phyloP scores from a whole-genome alignment of 1,140 invertebrate genomes.

The Aphidius gifuensis region DNA sequence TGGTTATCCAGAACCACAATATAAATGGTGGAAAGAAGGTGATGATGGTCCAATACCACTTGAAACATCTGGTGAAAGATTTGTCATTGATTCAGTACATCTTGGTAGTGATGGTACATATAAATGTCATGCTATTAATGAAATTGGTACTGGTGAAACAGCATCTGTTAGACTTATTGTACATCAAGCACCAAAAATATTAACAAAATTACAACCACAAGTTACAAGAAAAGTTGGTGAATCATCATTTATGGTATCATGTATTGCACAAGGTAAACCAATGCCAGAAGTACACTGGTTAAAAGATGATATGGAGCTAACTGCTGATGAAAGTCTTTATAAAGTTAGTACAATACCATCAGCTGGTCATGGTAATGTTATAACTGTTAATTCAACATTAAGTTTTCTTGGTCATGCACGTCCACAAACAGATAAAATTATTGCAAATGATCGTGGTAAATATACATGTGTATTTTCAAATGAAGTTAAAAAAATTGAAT shows the following conservation, averaged over 20 bases:
- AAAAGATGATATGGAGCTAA: constrained; percentile 78
- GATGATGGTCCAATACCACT: constrained; percentile 62
- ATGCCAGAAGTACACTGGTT: constrained; percentile 79
- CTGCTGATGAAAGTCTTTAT: constrained; percentile 71
- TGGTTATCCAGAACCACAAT: constrained; percentile 84
- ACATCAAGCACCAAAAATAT: constrained; percentile 80
- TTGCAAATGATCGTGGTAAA: constrained; percentile 79
- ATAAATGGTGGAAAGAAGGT: constrained; percentile 82
- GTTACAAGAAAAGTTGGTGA: constrained; percentile 78
- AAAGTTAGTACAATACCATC: constrained; percentile 75
- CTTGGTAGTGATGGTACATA: constrained; percentile 83
- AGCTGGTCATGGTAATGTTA: constrained; percentile 71
- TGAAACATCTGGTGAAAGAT: constrained; percentile 73
- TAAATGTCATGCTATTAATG: constrained; percentile 84
- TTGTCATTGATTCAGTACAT: constrained; percentile 80
- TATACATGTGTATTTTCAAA: constrained; percentile 88
- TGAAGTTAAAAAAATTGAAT: constrained; percentile 81
- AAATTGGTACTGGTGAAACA: constrained; percentile 78
- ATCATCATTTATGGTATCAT: constrained; percentile 74
- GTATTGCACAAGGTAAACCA: constrained; percentile 84
- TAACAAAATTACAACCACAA: constrained; percentile 78
- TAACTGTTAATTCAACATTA: constrained; percentile 79
- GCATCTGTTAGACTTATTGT: constrained; percentile 81
- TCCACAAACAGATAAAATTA: constrained; percentile 69
- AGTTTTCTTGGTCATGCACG: constrained; percentile 75